These are phyloP conservation scores for Acanthisitta chloris DNA, from an alignment of 2,113 vertebrate genomes.

Conservation along the genomic window DNA sequence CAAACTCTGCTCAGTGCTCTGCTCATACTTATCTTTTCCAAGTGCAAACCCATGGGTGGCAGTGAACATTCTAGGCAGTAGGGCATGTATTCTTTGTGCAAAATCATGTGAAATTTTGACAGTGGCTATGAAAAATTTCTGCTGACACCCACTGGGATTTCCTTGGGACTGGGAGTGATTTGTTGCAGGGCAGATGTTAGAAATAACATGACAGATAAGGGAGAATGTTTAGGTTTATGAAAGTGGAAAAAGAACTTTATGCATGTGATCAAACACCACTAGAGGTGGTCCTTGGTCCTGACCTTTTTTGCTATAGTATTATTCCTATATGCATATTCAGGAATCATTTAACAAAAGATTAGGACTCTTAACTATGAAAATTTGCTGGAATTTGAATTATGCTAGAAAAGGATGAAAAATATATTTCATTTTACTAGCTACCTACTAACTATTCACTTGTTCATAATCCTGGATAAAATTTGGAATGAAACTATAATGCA, in stretches of 20 bases:
- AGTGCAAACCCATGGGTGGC: neutral
- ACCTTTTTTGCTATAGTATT: neutral
- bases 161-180: neutral
- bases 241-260: neutral
- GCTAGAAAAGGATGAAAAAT: neutral
- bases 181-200: neutral
- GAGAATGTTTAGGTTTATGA: neutral
- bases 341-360: neutral
- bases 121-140: neutral
- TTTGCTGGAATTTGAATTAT: neutral
- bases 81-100: neutral
- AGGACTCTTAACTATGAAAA: neutral
- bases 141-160: neutral
- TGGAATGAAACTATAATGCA: neutral
- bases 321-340: neutral
- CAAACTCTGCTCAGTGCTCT: neutral
- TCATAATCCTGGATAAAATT: neutral
- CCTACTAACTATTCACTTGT: neutral
- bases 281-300: neutral
- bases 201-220: neutral
- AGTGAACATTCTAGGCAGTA: neutral
- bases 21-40: neutral
- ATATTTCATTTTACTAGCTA: neutral
- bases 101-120: neutral
- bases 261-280: rapidly evolving